Evolutionary conservation across 35 echinoderm and acorn worm genomes (phyloP).

Genomic region (Stichopus chloronotus): DNA sequence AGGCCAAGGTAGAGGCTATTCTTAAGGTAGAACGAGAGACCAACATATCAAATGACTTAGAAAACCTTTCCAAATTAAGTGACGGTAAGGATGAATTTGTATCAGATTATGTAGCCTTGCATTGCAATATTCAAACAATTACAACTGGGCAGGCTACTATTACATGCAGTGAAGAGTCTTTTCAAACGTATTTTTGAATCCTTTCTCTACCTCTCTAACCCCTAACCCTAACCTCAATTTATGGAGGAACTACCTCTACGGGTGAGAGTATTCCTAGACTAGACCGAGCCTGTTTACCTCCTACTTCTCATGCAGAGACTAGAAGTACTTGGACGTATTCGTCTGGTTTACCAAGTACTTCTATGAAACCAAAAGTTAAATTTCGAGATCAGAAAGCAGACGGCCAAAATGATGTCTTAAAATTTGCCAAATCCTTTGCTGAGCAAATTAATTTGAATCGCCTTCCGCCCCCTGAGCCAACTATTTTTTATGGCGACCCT

Average conservation of each 20-base stretch:
- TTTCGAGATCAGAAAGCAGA: background rate
- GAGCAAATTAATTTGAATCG: constrained; percentile 66
- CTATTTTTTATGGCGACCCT: constrained; percentile 75
- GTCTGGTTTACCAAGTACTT: too few relatives aligned
- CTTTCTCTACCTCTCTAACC: background rate
- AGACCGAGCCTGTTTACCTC: background rate
- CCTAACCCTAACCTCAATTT: constrained; percentile 17
- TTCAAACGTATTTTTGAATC: background rate
- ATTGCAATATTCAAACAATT: background rate
- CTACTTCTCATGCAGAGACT: too few relatives aligned
- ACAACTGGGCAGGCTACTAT: background rate
- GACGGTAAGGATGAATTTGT: constrained; percentile 4
- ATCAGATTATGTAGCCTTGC: constrained; percentile 2
- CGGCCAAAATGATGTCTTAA: background rate
- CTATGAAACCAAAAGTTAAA: constrained; percentile 9
- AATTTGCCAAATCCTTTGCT: constrained; percentile 57
- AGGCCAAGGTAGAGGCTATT: too few relatives aligned
- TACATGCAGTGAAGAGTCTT: background rate
- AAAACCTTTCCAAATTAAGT: constrained; percentile 28
- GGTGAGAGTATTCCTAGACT: constrained; percentile 3
- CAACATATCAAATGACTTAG: background rate
- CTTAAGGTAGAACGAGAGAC: background rate
- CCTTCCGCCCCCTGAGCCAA: constrained; percentile 73
- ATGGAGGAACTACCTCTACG: background rate
- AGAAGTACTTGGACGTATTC: too few relatives aligned